These are phyloP conservation scores for Patella caerulea DNA, from an alignment of 2,888 invertebrate species.

Conservation along the genomic window DNA sequence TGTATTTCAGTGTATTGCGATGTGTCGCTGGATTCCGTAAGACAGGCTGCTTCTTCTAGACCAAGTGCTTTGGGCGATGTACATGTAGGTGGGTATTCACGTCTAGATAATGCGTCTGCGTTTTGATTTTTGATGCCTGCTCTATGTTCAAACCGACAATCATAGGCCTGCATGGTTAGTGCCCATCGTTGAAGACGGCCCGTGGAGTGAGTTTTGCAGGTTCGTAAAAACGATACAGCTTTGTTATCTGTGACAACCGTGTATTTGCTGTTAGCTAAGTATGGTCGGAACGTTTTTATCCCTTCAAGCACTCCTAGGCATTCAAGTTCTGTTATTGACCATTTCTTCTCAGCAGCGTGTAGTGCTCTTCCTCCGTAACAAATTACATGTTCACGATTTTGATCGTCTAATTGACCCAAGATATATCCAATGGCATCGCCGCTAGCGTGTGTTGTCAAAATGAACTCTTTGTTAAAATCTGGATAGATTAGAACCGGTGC, in stretches of 20 bases:
- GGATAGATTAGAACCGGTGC: constrained; percentile 39
- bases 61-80: too few relatives aligned
- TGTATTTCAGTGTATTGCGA: too few relatives aligned
- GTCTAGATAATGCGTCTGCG: constrained; percentile 32
- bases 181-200: constrained; percentile 33
- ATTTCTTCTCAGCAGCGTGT: constrained; percentile 31
- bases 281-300: constrained; percentile 37
- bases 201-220: constrained; percentile 34
- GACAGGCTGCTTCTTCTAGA: too few relatives aligned
- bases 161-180: constrained; percentile 16
- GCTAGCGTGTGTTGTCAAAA: constrained; percentile 35
- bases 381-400: constrained; percentile 35
- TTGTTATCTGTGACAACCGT: constrained; percentile 39
- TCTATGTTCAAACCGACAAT: constrained; percentile 16
- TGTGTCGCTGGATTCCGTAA: too few relatives aligned
- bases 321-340: constrained; percentile 37
- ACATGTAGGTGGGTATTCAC: constrained; percentile 13
- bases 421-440: constrained; percentile 32
- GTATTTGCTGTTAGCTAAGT: constrained; percentile 37
- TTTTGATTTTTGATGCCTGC: constrained; percentile 27
- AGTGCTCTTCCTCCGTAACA: constrained; percentile 39
- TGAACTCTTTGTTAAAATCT: constrained; percentile 35
- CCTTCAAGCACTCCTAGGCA: constrained; percentile 40
- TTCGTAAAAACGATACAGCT: constrained; percentile 38
- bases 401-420: constrained; percentile 31